Conservation (phyloP, 2,113 vertebrate species). For the Octodon degus region DNA sequence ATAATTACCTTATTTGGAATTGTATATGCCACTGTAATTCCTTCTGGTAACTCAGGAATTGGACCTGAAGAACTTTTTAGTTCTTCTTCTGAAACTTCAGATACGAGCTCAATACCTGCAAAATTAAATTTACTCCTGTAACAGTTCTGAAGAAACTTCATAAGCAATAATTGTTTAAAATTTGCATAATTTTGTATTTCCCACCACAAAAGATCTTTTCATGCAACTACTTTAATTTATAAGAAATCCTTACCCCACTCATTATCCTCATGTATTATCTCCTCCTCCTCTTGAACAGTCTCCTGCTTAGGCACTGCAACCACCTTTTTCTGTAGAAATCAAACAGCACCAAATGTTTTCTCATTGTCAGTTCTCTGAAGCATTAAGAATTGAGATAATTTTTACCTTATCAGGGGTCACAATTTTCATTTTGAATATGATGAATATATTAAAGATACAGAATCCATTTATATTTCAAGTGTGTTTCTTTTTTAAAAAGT, state of each 20-base stretch:
- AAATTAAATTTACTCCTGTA: conserved; percentile 17
- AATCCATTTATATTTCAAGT: conserved; percentile 41
- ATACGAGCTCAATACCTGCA: conserved; percentile 95
- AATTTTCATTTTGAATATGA: conserved; percentile 21
- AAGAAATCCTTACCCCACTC: conserved; percentile 91
- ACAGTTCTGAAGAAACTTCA: conserved; percentile 22
- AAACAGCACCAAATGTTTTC: neutral
- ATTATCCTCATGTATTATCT: conserved; percentile 94
- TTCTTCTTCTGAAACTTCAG: conserved; percentile 94
- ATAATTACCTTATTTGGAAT: conserved; percentile 91
- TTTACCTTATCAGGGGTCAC: conserved; percentile 48
- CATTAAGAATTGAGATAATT: conserved; percentile 34
- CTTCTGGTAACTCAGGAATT: conserved; percentile 92
- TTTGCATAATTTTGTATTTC: neutral
- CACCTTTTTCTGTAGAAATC: conserved; percentile 88
- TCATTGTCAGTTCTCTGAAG: conserved; percentile 19
- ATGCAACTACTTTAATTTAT: neutral
- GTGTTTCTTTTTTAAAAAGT: neutral
- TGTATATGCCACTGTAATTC: conserved; percentile 96
- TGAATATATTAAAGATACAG: conserved; percentile 4
- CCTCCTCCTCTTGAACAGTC: conserved; percentile 85
- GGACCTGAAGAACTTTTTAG: conserved; percentile 91
- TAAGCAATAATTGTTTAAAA: conserved; percentile 44
- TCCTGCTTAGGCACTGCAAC: conserved; percentile 88
- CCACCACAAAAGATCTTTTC: neutral